A percentile compares a stretch with the other conserved stretches of the same genome.
Conservation (phyloP, 1,140 invertebrate species). For the Zaprionus davidi region DNA sequence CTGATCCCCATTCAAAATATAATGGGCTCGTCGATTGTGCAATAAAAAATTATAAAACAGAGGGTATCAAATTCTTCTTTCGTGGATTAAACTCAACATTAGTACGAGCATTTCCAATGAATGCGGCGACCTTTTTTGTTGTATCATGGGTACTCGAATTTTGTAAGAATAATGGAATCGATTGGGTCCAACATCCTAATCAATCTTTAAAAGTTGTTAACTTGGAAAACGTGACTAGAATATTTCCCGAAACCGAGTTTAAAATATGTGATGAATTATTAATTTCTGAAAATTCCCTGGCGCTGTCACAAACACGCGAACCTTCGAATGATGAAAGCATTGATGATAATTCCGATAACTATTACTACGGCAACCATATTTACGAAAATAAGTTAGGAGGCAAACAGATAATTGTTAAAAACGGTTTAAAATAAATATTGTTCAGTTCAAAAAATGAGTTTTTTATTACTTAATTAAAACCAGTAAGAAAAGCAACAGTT, state of each 20-base stretch:
- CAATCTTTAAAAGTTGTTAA: slow-evolving; percentile 51
- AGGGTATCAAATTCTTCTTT: slow-evolving; percentile 89
- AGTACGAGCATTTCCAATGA: slow-evolving; percentile 95
- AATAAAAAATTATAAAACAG: slow-evolving; percentile 87
- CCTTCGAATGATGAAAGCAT: slow-evolving; percentile 21
- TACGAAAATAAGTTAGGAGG: slow-evolving; percentile 20
- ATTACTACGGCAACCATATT: slow-evolving; percentile 27
- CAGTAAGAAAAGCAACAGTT: too few species aligned
- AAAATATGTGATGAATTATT: slow-evolving; percentile 53
- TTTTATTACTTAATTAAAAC: too few species aligned
- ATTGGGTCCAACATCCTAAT: slow-evolving; percentile 44
- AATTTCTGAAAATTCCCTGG: slow-evolving; percentile 44
- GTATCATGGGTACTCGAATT: slow-evolving; percentile 89
- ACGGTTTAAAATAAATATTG: neutral
- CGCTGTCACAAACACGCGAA: neutral
- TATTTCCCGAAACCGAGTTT: slow-evolving; percentile 19
- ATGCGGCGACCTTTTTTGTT: slow-evolving; percentile 94
- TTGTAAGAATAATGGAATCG: slow-evolving; percentile 51
- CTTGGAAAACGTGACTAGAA: slow-evolving; percentile 48
- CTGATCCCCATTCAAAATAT: slow-evolving; percentile 88
- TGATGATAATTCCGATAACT: slow-evolving; percentile 5
- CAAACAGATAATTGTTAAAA: slow-evolving; percentile 13
- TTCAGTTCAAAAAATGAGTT: neutral
- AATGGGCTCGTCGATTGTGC: slow-evolving; percentile 90
- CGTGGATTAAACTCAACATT: slow-evolving; percentile 91